phyloP scores from a whole-genome alignment of 2,113 vertebrate species.

The Tautogolabrus adspersus region DNA sequence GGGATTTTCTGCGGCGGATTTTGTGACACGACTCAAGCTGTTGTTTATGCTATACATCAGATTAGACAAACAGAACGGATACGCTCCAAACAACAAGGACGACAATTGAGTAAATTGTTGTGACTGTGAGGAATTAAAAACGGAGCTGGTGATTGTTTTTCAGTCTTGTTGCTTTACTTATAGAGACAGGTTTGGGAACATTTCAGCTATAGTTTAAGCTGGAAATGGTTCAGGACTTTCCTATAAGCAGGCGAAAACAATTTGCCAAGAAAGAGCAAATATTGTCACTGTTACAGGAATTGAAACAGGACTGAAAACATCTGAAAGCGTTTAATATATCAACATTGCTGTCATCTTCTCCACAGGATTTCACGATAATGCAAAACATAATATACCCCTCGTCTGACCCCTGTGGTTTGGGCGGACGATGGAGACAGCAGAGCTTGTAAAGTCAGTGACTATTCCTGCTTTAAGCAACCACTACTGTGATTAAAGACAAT shows the following conservation, averaged over 20 bases:
- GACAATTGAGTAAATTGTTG: constrained; percentile 55
- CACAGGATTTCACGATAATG: constrained; percentile 48
- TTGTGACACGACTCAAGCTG: constrained; percentile 40
- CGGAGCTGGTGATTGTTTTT: constrained; percentile 5
- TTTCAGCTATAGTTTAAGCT: background rate
- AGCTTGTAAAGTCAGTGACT: constrained; percentile 32
- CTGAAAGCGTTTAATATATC: constrained; percentile 64
- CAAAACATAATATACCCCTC: constrained; percentile 32
- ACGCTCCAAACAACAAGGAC: constrained; percentile 37
- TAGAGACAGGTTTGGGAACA: constrained; percentile 3
- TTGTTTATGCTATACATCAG: constrained; percentile 34
- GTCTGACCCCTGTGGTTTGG: constrained; percentile 41
- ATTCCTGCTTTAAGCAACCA: constrained; percentile 30
- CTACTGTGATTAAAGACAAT: constrained; percentile 9
- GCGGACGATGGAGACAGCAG: constrained; percentile 9
- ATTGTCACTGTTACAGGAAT: constrained; percentile 53
- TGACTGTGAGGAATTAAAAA: constrained; percentile 55
- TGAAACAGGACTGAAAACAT: constrained; percentile 53
- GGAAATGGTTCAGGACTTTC: constrained; percentile 21
- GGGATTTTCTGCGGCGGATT: constrained; percentile 40
- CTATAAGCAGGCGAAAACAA: background rate
- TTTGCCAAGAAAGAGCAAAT: constrained; percentile 19
- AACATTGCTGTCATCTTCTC: constrained; percentile 41
- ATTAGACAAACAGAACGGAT: constrained; percentile 61
- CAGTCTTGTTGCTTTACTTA: constrained; percentile 8